phyloP scores from a whole-genome alignment of 2,888 invertebrate species.

The Halictus quadricinctus region DNA sequence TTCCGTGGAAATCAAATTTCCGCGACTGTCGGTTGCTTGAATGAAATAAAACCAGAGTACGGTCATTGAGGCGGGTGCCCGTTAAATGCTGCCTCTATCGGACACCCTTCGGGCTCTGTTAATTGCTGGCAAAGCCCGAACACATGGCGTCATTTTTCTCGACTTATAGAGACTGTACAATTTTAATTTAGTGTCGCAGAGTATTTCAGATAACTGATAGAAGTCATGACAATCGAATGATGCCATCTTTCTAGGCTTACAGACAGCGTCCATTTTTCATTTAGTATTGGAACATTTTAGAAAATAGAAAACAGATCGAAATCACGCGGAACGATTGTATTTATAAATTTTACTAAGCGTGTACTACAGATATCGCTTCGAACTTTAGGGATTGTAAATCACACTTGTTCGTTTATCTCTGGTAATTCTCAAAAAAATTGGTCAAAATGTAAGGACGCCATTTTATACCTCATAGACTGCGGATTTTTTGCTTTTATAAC shows the following conservation, averaged over 20 bases:
- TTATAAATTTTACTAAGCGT: no score
- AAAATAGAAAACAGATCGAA: background rate
- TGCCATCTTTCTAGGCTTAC: no score
- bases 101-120: background rate
- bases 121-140: background rate
- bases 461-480: background rate
- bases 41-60: constrained; percentile 10
- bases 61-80: background rate
- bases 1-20: constrained; percentile 25
- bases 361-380: background rate
- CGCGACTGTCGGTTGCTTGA: background rate
- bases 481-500: background rate
- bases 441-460: no score
- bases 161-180: background rate
- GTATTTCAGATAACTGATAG: no score
- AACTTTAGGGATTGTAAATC: background rate
- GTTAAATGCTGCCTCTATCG: constrained; percentile 2
- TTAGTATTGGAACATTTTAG: background rate
- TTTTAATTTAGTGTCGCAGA: background rate
- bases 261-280: no score
- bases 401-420: background rate
- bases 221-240: no score
- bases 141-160: background rate
- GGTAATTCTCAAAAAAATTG: no score
- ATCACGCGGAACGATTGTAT: background rate